phyloP scores from a whole-genome alignment of 2,888 invertebrate genomes.

The Lumbricus terrestris region DNA sequence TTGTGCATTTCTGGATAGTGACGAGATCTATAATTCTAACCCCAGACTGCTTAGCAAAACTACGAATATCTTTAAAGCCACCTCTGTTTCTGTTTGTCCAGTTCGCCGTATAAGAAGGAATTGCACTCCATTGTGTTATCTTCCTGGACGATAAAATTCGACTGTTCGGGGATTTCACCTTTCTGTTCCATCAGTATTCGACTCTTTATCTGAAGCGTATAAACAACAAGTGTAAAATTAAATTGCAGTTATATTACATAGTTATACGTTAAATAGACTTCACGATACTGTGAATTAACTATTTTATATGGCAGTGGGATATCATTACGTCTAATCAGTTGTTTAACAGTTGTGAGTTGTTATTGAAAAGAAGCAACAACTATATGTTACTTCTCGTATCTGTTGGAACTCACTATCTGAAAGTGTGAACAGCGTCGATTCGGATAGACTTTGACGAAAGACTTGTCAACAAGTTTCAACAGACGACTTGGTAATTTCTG shows the following conservation, averaged over 20 bases:
- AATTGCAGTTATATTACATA: background rate
- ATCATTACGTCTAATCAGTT: background rate
- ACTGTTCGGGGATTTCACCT: background rate
- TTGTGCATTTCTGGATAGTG: too few relatives aligned
- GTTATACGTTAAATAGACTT: too few relatives aligned
- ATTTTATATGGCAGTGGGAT: too few relatives aligned
- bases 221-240: background rate
- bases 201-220: background rate
- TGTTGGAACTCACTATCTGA: conserved; percentile 54
- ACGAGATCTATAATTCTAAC: too few relatives aligned
- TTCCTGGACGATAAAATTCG: background rate
- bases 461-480: conserved; percentile 76
- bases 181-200: background rate
- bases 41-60: background rate
- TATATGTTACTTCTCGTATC: background rate
- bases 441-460: conserved; percentile 62
- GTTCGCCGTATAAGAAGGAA: conserved; percentile 33
- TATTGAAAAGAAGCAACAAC: background rate
- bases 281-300: background rate
- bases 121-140: conserved; percentile 30
- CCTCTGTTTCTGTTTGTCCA: conserved; percentile 35
- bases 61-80: background rate
- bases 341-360: too few relatives aligned
- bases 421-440: conserved; percentile 50
- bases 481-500: conserved; percentile 76